A percentile compares a stretch with the other conserved stretches of the same genome.
These are phyloP conservation scores for Vesta saturnalis DNA, from an alignment of 2,888 invertebrate genomes.

Conservation along the genomic window DNA sequence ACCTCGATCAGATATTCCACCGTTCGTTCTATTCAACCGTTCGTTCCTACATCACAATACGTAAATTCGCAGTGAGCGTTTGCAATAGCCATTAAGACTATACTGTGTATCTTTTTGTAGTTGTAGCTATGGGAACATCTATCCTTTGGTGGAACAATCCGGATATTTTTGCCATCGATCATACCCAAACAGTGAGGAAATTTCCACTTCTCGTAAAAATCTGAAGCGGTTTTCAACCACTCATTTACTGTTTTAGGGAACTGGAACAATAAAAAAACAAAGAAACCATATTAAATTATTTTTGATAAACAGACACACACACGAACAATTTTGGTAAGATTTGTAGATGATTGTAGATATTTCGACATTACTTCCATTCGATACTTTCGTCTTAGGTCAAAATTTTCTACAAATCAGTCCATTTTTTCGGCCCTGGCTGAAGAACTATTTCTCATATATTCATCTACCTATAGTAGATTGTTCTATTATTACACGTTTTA, in stretches of 20 bases:
- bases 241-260: not conserved
- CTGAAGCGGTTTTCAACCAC: not conserved
- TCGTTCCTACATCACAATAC: slow-evolving; percentile 26
- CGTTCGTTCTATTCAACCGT: slow-evolving; percentile 29
- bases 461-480: no score
- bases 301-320: no score
- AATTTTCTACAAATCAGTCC: no score
- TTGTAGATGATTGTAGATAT: no score
- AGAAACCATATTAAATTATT: no score
- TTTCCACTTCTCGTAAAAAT: not conserved
- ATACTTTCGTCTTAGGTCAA: no score
- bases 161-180: not conserved
- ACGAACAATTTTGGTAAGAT: no score
- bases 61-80: slow-evolving; percentile 28
- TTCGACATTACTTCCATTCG: no score
- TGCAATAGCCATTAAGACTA: slow-evolving; percentile 31
- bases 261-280: not conserved
- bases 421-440: no score
- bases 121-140: not conserved
- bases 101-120: not conserved
- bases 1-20: slow-evolving; percentile 29
- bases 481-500: no score
- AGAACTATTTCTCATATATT: no score
- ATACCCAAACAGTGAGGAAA: not conserved
- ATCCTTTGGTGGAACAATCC: not conserved